These are phyloP conservation scores for Drosophila setifemur DNA, from an alignment of 1,140 invertebrate genomes.

Conservation along the genomic window DNA sequence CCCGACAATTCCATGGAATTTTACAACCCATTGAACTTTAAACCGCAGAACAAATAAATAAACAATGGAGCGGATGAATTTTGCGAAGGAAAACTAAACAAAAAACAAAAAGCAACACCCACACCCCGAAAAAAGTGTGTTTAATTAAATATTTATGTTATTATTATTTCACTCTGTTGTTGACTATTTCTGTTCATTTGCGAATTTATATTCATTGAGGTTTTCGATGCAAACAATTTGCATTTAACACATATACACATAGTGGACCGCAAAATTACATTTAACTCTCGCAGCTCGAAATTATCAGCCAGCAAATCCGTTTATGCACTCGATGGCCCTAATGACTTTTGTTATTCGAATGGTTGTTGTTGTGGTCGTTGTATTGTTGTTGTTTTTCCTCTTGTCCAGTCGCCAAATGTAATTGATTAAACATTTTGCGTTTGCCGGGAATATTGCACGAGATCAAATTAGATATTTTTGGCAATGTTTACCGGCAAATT, in stretches of 20 bases:
- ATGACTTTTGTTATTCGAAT: conserved; percentile 33
- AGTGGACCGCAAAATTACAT: conserved; percentile 56
- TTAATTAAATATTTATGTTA: conserved; percentile 72
- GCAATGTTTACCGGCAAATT: background rate
- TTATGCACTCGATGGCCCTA: conserved; percentile 31
- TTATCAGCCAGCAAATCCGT: conserved; percentile 32
- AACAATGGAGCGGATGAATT: conserved; percentile 40
- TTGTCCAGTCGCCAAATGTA: conserved; percentile 21
- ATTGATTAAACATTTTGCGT: conserved; percentile 19
- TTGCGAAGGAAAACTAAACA: too few species aligned
- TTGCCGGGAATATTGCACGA: background rate
- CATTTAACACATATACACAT: conserved; percentile 30
- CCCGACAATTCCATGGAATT: conserved; percentile 17
- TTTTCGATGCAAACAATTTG: conserved; percentile 38
- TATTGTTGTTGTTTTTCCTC: background rate
- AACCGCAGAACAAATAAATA: conserved; percentile 36
- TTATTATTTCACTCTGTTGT: conserved; percentile 26
- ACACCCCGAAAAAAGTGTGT: conserved; percentile 27
- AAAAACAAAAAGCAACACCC: conserved; percentile 2
- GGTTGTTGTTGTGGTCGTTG: too few species aligned
- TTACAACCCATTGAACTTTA: conserved; percentile 39
- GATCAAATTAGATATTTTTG: background rate
- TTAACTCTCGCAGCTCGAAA: conserved; percentile 38
- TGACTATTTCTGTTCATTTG: conserved; percentile 30
- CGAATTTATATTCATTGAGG: conserved; percentile 45